These are phyloP conservation scores for Colaptes auratus DNA, from an alignment of 2,113 vertebrate genomes.

Conservation along the genomic window DNA sequence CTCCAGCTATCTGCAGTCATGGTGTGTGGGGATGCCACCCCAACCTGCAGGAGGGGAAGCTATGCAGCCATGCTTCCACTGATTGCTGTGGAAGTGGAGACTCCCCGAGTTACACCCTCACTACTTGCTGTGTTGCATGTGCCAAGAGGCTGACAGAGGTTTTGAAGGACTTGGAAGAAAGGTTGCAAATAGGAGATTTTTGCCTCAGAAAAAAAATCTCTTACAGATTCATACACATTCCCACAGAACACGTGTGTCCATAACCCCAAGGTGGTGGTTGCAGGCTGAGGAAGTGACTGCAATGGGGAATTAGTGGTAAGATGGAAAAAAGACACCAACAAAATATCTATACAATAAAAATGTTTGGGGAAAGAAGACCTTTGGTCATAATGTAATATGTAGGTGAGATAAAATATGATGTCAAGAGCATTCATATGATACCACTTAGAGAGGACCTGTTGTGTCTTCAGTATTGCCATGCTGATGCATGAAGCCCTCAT, in stretches of 20 bases:
- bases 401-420: background rate
- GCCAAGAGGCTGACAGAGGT: background rate
- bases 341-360: background rate
- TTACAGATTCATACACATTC: background rate
- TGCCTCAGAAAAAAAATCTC: background rate
- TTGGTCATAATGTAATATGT: background rate
- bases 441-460: background rate
- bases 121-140: accelerated
- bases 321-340: background rate
- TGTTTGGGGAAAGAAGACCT: background rate
- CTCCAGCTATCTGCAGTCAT: accelerated
- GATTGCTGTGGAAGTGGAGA: background rate
- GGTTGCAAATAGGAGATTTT: background rate
- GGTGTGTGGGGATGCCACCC: accelerated
- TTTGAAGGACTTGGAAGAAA: background rate
- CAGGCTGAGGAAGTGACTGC: background rate
- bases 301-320: background rate
- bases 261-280: accelerated
- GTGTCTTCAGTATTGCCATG: background rate
- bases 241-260: background rate
- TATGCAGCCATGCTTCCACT: accelerated
- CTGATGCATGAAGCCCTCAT: background rate
- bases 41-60: background rate
- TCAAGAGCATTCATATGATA: background rate
- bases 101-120: background rate